Evolutionary conservation across 2,888 invertebrate species (phyloP).

Genomic region (Ochropleura leucogaster): DNA sequence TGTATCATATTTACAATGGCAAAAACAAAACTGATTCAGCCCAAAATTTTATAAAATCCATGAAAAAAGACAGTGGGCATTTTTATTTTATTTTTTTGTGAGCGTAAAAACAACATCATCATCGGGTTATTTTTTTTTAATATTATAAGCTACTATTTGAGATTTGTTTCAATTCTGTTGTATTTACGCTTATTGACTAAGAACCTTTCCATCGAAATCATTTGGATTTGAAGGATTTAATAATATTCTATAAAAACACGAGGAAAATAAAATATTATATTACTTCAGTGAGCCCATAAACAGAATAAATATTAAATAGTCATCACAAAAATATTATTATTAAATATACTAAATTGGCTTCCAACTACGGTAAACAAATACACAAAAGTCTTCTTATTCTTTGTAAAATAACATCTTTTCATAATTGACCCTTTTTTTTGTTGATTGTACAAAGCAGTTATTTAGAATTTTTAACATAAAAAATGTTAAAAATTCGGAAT

Average conservation of each 20-base stretch:
- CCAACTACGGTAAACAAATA: too few relatives aligned
- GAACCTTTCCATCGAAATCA: too few relatives aligned
- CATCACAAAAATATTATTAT: not conserved
- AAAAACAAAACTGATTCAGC: too few relatives aligned
- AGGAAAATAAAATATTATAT: not conserved
- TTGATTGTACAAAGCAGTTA: constrained; percentile 22
- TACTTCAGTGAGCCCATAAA: not conserved
- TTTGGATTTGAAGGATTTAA: too few relatives aligned
- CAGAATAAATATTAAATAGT: too few relatives aligned
- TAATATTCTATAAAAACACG: too few relatives aligned
- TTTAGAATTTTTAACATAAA: not conserved
- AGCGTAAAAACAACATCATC: too few relatives aligned
- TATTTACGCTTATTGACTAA: too few relatives aligned
- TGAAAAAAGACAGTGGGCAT: not conserved
- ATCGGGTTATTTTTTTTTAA: too few relatives aligned
- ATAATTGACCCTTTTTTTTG: not conserved
- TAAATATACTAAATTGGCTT: not conserved
- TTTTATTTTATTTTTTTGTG: not conserved
- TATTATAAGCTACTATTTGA: not conserved
- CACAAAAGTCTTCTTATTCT: not conserved
- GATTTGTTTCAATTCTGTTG: too few relatives aligned
- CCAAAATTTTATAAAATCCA: not conserved
- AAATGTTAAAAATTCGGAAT: too few relatives aligned
- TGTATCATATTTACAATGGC: not conserved
- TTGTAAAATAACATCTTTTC: not conserved